Evolutionary conservation across 2,113 vertebrate species (phyloP).

Genomic region (Ceratotherium simum): DNA sequence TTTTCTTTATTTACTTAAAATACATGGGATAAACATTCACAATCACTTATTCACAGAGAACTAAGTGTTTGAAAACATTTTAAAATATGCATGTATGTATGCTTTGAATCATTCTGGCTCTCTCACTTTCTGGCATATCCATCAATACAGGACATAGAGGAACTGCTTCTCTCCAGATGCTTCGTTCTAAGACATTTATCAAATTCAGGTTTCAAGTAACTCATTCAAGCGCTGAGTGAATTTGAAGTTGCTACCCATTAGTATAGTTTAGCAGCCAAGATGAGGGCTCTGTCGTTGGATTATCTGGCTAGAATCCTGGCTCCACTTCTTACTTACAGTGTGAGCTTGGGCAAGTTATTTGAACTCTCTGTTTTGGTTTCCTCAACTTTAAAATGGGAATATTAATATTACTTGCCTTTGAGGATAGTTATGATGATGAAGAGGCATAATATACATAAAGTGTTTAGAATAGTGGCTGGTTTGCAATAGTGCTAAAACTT

Average conservation of each 20-base stretch:
- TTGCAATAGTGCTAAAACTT: neutral
- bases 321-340: neutral
- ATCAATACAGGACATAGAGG: neutral
- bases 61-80: neutral
- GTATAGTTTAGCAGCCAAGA: neutral
- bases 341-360: neutral
- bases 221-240: rapidly evolving
- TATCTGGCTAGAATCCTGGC: neutral
- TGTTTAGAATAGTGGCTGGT: too few relatives aligned
- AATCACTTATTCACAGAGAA: neutral
- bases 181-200: neutral
- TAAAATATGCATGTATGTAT: neutral
- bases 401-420: neutral
- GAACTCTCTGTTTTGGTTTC: neutral
- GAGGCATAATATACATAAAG: neutral
- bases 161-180: neutral
- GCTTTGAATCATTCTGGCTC: neutral
- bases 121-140: neutral
- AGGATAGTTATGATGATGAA: neutral
- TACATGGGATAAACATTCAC: neutral
- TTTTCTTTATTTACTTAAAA: neutral
- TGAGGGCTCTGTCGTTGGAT: rapidly evolving
- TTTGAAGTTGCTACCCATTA: neutral
- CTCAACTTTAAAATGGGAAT: neutral
- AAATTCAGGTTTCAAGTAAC: neutral